These are phyloP conservation scores for Chloroceryle inda DNA, from an alignment of 2,797 vertebrate genomes.

Conservation along the genomic window DNA sequence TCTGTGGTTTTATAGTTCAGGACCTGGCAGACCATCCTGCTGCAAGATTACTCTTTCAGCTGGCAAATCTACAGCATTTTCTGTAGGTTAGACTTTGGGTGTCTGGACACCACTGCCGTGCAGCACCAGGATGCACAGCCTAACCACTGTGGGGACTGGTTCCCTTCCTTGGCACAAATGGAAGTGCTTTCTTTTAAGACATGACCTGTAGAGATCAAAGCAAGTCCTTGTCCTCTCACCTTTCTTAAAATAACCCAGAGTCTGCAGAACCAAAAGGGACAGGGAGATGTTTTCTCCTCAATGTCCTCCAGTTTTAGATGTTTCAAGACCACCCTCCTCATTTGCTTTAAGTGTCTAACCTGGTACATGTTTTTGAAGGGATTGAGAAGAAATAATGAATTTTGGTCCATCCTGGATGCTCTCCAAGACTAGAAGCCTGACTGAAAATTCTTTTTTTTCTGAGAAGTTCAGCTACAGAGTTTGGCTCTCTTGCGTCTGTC, in stretches of 20 bases:
- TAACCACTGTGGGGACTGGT: not conserved
- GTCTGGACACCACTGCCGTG: rapidly evolving
- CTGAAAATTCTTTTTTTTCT: not conserved
- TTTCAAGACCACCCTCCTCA: not conserved
- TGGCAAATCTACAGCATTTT: not conserved
- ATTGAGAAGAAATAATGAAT: not conserved
- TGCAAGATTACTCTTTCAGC: not conserved
- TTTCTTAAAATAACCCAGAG: not conserved
- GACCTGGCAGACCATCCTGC: not conserved
- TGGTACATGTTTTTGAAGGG: not conserved
- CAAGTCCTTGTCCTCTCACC: not conserved
- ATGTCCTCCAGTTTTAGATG: not conserved
- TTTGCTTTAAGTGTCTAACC: not conserved
- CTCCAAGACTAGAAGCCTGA: not conserved
- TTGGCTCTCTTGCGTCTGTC: not conserved
- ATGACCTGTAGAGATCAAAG: not conserved
- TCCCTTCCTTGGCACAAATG: not conserved
- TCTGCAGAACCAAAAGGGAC: not conserved
- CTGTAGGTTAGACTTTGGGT: not conserved
- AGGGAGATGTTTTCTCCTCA: not conserved
- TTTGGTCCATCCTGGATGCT: not conserved
- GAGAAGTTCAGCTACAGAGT: not conserved
- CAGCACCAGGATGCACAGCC: not conserved
- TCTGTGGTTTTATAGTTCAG: not conserved
- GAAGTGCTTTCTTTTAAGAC: not conserved